Conservation (phyloP, 2,888 invertebrate species). For the Conistra vaccinii region DNA sequence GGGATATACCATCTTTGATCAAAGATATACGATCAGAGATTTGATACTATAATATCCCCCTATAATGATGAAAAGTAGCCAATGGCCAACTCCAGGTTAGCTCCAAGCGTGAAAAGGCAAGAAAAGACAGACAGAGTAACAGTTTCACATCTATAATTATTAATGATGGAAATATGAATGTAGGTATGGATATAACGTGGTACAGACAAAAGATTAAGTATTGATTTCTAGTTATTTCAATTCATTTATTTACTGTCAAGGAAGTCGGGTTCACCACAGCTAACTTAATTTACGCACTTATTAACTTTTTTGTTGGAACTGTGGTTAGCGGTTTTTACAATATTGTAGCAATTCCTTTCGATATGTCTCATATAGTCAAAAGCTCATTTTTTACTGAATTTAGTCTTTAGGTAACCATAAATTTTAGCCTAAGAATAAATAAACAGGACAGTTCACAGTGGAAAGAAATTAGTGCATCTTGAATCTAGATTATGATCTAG, state of each 20-base stretch:
- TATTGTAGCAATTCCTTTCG: neutral
- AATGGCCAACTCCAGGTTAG: neutral
- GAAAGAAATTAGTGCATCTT: too few species aligned
- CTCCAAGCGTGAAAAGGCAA: neutral
- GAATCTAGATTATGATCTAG: too few species aligned
- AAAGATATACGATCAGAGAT: too few species aligned
- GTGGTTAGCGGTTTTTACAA: constrained; percentile 26
- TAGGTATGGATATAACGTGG: neutral
- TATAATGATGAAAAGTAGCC: neutral
- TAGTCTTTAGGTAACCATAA: too few species aligned
- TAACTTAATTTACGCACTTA: neutral
- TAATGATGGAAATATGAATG: neutral
- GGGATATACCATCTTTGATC: too few species aligned
- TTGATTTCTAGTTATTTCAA: neutral
- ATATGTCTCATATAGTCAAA: too few species aligned
- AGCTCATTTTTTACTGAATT: too few species aligned
- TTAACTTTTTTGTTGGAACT: constrained; percentile 17
- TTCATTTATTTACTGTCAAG: neutral
- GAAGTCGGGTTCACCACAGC: constrained; percentile 17
- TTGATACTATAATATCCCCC: too few species aligned
- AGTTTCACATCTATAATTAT: neutral
- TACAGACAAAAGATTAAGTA: neutral
- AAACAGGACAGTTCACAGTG: too few species aligned
- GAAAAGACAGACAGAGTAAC: neutral
- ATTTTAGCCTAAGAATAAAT: too few species aligned